phyloP scores from a whole-genome alignment of 2,888 invertebrate species.

The Taenaris catops region DNA sequence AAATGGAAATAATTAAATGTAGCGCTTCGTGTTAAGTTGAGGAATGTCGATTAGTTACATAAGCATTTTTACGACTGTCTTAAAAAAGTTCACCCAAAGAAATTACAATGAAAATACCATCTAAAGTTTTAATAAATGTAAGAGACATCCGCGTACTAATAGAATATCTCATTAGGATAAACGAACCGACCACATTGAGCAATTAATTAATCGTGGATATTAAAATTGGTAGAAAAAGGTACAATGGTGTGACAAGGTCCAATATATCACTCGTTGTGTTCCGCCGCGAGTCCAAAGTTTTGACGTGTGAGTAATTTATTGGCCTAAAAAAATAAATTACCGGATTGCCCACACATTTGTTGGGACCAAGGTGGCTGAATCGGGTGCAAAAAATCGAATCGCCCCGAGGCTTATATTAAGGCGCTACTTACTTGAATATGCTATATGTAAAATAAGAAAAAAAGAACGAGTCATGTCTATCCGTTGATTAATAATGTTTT shows the following conservation, averaged over 20 bases:
- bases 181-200: constrained; percentile 44
- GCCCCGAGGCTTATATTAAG: constrained; percentile 51
- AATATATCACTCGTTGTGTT: constrained; percentile 66
- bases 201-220: constrained; percentile 61
- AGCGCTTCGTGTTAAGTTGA: too few species aligned
- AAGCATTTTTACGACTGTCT: background rate
- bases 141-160: constrained; percentile 10
- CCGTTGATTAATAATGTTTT: too few species aligned
- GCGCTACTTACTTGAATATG: constrained; percentile 37
- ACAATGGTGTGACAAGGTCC: constrained; percentile 65
- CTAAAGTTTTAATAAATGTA: background rate
- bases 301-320: constrained; percentile 79
- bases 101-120: constrained; percentile 1
- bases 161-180: constrained; percentile 34
- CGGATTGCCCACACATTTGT: constrained; percentile 74
- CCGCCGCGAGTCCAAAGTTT: constrained; percentile 61
- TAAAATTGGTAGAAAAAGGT: constrained; percentile 60
- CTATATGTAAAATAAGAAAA: background rate
- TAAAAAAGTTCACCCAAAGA: too few species aligned
- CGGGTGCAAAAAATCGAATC: constrained; percentile 70
- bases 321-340: constrained; percentile 76
- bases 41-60: too few species aligned
- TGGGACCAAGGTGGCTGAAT: constrained; percentile 71
- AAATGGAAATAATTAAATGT: too few species aligned
- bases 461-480: background rate